phyloP scores from a whole-genome alignment of 2,113 vertebrate genomes.

The Lasiurus borealis region DNA sequence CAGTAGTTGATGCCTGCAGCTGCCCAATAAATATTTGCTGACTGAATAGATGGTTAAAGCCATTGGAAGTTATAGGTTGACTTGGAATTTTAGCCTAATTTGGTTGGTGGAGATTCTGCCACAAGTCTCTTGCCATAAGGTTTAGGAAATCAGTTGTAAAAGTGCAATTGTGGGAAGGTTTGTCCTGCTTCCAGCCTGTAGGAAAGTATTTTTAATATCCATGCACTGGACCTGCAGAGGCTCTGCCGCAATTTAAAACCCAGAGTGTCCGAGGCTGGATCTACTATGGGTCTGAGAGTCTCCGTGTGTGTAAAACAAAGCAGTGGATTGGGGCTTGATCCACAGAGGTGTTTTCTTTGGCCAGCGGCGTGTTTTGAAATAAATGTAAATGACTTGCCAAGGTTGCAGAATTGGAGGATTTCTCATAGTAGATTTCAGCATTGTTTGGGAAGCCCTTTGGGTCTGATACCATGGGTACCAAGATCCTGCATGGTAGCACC shows the following conservation, averaged over 20 bases:
- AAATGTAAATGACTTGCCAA: neutral
- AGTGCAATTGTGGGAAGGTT: neutral
- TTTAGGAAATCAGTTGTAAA: neutral
- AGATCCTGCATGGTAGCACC: neutral
- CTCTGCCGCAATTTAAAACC: neutral
- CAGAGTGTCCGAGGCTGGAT: neutral
- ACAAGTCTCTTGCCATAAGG: neutral
- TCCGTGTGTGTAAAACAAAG: neutral
- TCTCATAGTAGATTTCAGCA: rapidly evolving
- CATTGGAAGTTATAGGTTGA: neutral
- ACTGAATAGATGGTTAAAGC: neutral
- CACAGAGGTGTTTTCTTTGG: neutral
- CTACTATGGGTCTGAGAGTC: neutral
- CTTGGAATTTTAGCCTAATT: neutral
- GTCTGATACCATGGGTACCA: neutral
- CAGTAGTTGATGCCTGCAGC: neutral
- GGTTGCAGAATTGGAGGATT: neutral
- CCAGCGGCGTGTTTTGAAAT: neutral
- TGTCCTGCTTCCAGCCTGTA: neutral
- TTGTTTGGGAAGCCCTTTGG: neutral
- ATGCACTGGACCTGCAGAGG: too few relatives aligned
- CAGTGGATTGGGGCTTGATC: neutral
- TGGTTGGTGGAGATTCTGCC: neutral
- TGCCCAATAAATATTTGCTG: neutral
- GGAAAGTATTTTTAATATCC: neutral